A percentile compares a stretch with the other conserved stretches of the same genome.
These are phyloP conservation scores for Bambusicola thoracicus DNA, from an alignment of 2,113 vertebrate genomes.

Conservation along the genomic window DNA sequence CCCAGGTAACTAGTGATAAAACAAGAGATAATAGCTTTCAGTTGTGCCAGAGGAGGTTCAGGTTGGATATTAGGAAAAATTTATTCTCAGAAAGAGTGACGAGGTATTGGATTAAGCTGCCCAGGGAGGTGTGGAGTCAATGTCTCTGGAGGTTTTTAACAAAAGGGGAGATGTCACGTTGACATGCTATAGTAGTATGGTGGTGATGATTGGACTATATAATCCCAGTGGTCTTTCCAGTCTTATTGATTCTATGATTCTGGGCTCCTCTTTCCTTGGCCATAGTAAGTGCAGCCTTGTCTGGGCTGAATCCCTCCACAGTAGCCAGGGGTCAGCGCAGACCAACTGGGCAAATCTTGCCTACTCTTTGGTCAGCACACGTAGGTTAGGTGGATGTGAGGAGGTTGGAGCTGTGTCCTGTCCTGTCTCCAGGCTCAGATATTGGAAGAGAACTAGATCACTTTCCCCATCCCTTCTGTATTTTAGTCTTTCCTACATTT, in stretches of 20 bases:
- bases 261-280: not conserved
- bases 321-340: fast-evolving
- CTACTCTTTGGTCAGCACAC: not conserved
- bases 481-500: not conserved
- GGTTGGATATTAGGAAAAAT: too few relatives aligned
- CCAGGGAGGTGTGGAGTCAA: too few relatives aligned
- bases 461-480: not conserved
- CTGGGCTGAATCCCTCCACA: fast-evolving
- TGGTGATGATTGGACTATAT: not conserved
- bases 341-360: fast-evolving
- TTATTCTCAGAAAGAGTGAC: too few relatives aligned
- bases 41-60: too few relatives aligned
- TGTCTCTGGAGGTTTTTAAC: too few relatives aligned
- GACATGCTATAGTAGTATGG: not conserved
- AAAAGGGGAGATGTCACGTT: not conserved
- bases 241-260: not conserved
- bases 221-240: not conserved
- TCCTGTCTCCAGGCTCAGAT: not conserved
- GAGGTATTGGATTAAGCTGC: too few relatives aligned
- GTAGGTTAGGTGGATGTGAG: not conserved
- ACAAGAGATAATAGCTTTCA: too few relatives aligned
- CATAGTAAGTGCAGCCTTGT: not conserved
- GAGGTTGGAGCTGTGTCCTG: not conserved
- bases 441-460: not conserved
- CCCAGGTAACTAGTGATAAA: too few relatives aligned